Evolutionary conservation across 53 echinoderm and acorn worm species (phyloP).

Genomic region (Apostichopus leukothele): DNA sequence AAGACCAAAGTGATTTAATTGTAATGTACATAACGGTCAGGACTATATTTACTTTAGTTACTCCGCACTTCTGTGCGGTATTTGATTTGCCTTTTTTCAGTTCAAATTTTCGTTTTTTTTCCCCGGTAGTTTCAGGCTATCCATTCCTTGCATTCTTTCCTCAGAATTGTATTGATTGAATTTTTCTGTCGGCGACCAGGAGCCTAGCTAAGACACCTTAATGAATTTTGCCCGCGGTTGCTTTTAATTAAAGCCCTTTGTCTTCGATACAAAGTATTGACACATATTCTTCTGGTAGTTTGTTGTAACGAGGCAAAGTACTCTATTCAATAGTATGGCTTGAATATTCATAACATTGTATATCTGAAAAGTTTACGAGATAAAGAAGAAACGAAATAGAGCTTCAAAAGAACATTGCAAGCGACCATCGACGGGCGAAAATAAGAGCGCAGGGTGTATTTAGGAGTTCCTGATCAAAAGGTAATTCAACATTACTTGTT

Average conservation of each 20-base stretch:
- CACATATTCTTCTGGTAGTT: neutral
- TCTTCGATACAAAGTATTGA: conserved; percentile 9
- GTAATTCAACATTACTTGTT: neutral
- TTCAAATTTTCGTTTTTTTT: too few relatives aligned
- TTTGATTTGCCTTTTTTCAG: too few relatives aligned
- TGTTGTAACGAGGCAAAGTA: neutral
- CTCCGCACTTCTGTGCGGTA: too few relatives aligned
- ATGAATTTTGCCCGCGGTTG: conserved; percentile 36
- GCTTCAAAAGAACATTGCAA: neutral
- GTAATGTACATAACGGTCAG: too few relatives aligned
- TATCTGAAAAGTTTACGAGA: neutral
- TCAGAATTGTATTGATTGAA: conserved; percentile 30
- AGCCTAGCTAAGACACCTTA: conserved; percentile 35
- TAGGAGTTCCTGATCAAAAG: neutral
- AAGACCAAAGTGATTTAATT: too few relatives aligned
- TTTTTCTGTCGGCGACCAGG: conserved; percentile 26
- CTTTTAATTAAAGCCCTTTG: conserved; percentile 38
- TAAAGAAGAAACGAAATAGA: neutral
- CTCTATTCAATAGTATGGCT: neutral
- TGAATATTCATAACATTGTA: neutral
- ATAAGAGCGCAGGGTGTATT: neutral
- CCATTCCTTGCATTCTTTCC: neutral
- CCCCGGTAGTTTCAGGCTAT: neutral
- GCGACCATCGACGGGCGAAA: neutral
- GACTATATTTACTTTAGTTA: too few relatives aligned